These are phyloP conservation scores for Mormyrops attenuatus DNA, from an alignment of 2,797 vertebrate species.

Conservation along the genomic window DNA sequence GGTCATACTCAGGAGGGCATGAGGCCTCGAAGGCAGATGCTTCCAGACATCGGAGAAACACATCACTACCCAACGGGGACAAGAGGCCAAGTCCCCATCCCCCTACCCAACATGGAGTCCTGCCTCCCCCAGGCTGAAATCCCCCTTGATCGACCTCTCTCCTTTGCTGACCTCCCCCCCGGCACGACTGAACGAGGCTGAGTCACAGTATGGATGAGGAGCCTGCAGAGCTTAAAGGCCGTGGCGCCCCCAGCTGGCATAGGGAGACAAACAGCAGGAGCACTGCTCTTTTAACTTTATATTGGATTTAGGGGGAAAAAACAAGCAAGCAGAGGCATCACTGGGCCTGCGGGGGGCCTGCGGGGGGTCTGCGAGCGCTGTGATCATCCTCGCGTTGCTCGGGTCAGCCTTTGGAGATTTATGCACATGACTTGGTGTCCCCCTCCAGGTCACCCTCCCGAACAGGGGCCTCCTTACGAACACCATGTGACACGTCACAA, in stretches of 20 bases:
- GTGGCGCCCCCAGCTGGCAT: background rate
- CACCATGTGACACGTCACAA: background rate
- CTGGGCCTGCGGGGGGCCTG: background rate
- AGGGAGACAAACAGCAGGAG: background rate
- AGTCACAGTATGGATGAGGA: background rate
- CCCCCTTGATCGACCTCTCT: background rate
- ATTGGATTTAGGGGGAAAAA: background rate
- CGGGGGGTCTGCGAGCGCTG: background rate
- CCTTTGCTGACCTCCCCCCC: background rate
- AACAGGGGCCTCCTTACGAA: background rate
- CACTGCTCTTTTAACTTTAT: background rate
- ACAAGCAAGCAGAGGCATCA: background rate
- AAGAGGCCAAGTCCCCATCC: background rate
- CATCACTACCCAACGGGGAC: background rate
- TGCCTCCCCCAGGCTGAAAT: background rate
- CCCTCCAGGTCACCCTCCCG: background rate
- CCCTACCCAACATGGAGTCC: background rate
- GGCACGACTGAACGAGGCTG: background rate
- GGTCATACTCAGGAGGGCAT: slow-evolving; percentile 45
- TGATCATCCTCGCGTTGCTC: background rate
- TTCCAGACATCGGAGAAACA: background rate
- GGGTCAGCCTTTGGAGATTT: background rate
- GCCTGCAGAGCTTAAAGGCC: background rate
- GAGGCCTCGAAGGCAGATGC: background rate
- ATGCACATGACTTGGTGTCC: background rate